phyloP scores from a whole-genome alignment of 2,797 vertebrate species.

The Catharus ustulatus region DNA sequence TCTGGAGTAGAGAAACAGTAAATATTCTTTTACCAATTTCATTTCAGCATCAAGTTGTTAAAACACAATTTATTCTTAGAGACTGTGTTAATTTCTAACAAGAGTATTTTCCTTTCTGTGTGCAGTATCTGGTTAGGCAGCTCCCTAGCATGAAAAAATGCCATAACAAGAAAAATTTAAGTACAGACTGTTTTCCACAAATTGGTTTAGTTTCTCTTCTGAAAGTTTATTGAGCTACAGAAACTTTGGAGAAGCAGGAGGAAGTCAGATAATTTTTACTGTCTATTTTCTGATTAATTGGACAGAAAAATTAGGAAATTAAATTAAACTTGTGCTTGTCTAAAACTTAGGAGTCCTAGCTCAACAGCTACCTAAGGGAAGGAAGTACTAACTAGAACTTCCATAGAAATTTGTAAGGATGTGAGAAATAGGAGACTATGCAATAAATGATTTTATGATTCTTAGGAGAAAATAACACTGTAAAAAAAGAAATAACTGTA shows the following conservation, averaged over 20 bases:
- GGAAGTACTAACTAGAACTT: not conserved
- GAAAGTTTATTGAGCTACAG: not conserved
- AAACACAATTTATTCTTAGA: not conserved
- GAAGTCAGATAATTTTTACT: not conserved
- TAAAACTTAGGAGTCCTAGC: not conserved
- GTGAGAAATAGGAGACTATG: not conserved
- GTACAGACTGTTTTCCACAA: not conserved
- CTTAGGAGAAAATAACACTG: not conserved
- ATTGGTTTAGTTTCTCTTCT: not conserved
- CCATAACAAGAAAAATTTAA: not conserved
- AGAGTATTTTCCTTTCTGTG: not conserved
- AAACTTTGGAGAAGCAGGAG: not conserved
- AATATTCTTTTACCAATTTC: not conserved
- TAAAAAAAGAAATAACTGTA: not conserved
- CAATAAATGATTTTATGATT: not conserved
- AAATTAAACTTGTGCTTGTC: not conserved
- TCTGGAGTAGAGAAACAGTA: not conserved
- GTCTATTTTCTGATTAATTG: not conserved
- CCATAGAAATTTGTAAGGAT: not conserved
- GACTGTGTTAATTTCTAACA: not conserved
- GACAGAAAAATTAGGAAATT: not conserved
- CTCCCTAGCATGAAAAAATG: not conserved
- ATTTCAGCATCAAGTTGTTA: not conserved
- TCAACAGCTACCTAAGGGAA: not conserved
- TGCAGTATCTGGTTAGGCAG: not conserved